Conservation (phyloP, 1,140 invertebrate genomes). For the Hesperophylax magnus region DNA sequence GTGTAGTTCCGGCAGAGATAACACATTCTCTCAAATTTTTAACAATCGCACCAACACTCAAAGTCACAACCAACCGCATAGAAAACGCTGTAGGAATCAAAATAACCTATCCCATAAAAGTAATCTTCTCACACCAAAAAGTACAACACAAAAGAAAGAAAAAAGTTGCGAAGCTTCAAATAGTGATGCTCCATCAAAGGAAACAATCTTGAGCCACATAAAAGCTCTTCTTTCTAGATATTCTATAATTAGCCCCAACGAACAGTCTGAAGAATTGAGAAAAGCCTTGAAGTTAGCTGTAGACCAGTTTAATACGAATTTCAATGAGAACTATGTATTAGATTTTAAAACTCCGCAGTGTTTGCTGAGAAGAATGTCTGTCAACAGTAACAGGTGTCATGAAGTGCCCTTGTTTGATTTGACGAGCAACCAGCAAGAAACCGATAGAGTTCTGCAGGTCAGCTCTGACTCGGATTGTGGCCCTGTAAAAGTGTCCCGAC, state of each 20-base stretch:
- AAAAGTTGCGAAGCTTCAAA: background rate
- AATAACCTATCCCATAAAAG: conserved; percentile 6
- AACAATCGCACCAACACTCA: background rate
- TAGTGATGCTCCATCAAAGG: background rate
- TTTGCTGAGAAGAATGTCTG: conserved; percentile 27
- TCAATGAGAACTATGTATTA: conserved; percentile 40
- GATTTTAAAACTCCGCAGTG: conserved; percentile 33
- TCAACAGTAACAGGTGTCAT: conserved; percentile 7
- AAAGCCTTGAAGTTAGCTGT: conserved; percentile 35
- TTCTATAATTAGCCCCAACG: conserved; percentile 13
- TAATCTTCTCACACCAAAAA: background rate
- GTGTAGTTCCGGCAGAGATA: conserved; percentile 15
- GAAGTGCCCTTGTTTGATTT: conserved; percentile 26
- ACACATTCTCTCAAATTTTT: conserved; percentile 14
- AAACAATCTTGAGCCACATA: conserved; percentile 18
- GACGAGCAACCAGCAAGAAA: background rate
- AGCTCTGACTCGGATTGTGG: conserved; percentile 43
- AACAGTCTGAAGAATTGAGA: conserved; percentile 35
- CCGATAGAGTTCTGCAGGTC: conserved; percentile 41
- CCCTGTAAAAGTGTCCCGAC: conserved; percentile 25
- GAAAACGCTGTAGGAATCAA: conserved; percentile 19
- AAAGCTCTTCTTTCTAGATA: conserved; percentile 22
- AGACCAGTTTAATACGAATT: conserved; percentile 43
- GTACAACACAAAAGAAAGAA: background rate
- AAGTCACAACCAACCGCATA: background rate